phyloP scores from a whole-genome alignment of 2,888 invertebrate genomes.

The Platycheirus rosarum region DNA sequence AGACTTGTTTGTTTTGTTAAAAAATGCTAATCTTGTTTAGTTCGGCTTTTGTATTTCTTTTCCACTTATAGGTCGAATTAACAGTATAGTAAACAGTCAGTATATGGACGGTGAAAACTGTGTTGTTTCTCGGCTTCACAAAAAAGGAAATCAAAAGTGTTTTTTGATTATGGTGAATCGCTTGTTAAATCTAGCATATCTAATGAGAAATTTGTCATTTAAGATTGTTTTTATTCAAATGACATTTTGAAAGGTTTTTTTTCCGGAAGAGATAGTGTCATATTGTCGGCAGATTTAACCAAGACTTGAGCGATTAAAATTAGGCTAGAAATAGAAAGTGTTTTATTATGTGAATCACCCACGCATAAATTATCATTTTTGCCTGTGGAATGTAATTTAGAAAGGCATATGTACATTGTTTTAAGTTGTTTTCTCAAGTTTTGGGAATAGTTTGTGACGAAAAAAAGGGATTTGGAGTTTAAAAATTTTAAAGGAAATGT shows the following conservation, averaged over 20 bases:
- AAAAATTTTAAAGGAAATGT: too few species aligned
- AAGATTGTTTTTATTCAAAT: constrained; percentile 32
- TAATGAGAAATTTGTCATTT: constrained; percentile 25
- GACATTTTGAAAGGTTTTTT: neutral
- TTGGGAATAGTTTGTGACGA: too few species aligned
- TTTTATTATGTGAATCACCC: too few species aligned
- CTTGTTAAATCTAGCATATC: constrained; percentile 38
- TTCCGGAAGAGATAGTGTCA: too few species aligned
- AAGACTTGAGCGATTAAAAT: too few species aligned
- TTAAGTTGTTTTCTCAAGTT: too few species aligned
- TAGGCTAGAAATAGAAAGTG: too few species aligned
- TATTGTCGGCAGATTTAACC: too few species aligned
- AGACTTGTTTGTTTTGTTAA: constrained; percentile 44
- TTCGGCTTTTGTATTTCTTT: constrained; percentile 36
- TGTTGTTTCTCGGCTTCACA: constrained; percentile 25
- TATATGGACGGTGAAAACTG: constrained; percentile 24
- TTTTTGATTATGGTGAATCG: constrained; percentile 32
- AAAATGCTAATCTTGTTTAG: constrained; percentile 45
- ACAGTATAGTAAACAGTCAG: constrained; percentile 13
- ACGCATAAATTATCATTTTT: too few species aligned
- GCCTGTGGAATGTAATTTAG: too few species aligned
- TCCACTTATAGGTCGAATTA: constrained; percentile 21
- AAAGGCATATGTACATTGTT: too few species aligned
- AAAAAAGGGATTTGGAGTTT: too few species aligned
- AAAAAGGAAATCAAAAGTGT: constrained; percentile 32